Evolutionary conservation across 2,888 invertebrate genomes (phyloP), one percentile per base, ranked within the genome.

Genomic region (Fragum sueziense): DNA sequence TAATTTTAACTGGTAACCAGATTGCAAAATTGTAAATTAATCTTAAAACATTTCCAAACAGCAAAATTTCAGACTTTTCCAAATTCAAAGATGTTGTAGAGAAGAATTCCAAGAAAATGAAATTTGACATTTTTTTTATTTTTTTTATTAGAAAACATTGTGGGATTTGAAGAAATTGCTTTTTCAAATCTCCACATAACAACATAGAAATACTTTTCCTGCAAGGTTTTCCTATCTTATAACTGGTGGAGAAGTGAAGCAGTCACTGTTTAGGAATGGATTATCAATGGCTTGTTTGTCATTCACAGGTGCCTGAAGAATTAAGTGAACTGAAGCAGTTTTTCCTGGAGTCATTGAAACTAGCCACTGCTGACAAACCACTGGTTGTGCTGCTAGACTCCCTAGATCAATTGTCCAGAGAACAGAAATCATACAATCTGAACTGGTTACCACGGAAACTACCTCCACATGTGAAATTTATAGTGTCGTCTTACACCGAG

Each of bases 381-480:
- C 70, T 91, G 22, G 85, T 90, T 7, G 78, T 91, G 7, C 59
- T 91, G 6, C 79, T 91, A 22, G 91, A 91, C 72, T 89, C 90
- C 0, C 76, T 91, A 7, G 90, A 91, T 72, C 91, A 91, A 76
- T 80, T 91, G 31, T 86, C 89, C 0, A 47, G 80, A 22, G 87
- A 82, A 37, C 80, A 88, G 72, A 84, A 85, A 51, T 90, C 90
- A n/a, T 86, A 89, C 78, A 89, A 86, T 61, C 76, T 91, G 9
- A 84, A 86, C 78, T 91, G 91, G 91, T 80, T 91, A 27, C 91
- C 91, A 29, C 76, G 84, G 70, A 79, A 83, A 69, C 80, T 90
- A 14, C 89, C 90, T 1, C 41, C 79, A 17, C 82, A 91, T 80
- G 88, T 89, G 7, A 81, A 82, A n/a, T 75, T 91, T 29, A 77